phyloP scores from a whole-genome alignment of 1,140 invertebrate species.

The Danaus plexippus region DNA sequence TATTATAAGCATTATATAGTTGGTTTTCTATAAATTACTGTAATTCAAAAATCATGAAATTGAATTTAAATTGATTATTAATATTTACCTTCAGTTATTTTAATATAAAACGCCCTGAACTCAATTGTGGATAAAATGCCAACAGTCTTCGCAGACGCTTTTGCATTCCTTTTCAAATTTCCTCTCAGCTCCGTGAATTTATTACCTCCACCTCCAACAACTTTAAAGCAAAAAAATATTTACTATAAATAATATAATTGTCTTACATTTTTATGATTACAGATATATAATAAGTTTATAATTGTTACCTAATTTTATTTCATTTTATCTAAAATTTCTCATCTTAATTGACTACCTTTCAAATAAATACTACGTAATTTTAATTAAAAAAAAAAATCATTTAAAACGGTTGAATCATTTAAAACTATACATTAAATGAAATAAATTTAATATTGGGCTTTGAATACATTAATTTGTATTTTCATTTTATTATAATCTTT shows the following conservation, averaged over 20 bases:
- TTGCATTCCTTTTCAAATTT: slow-evolving; percentile 65
- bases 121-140: slow-evolving; percentile 70
- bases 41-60: too few relatives aligned
- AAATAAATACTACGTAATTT: too few relatives aligned
- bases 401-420: too few relatives aligned
- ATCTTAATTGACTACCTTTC: background rate
- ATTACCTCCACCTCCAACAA: slow-evolving; percentile 75
- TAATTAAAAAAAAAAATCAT: too few relatives aligned
- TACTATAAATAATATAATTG: slow-evolving; percentile 2
- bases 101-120: slow-evolving; percentile 73
- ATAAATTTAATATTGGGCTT: too few relatives aligned
- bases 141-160: slow-evolving; percentile 59
- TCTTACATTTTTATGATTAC: background rate
- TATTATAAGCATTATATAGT: too few relatives aligned
- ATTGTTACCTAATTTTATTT: background rate
- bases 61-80: too few relatives aligned
- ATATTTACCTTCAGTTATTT: slow-evolving; percentile 61
- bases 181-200: slow-evolving; percentile 74
- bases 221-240: slow-evolving; percentile 38
- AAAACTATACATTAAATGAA: too few relatives aligned
- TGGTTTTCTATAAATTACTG: too few relatives aligned
- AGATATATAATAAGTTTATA: background rate
- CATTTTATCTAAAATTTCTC: background rate
- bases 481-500: too few relatives aligned
- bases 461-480: too few relatives aligned